These are phyloP conservation scores for Brachypalpus laphriformis DNA, from an alignment of 2,888 invertebrate genomes.

Conservation along the genomic window DNA sequence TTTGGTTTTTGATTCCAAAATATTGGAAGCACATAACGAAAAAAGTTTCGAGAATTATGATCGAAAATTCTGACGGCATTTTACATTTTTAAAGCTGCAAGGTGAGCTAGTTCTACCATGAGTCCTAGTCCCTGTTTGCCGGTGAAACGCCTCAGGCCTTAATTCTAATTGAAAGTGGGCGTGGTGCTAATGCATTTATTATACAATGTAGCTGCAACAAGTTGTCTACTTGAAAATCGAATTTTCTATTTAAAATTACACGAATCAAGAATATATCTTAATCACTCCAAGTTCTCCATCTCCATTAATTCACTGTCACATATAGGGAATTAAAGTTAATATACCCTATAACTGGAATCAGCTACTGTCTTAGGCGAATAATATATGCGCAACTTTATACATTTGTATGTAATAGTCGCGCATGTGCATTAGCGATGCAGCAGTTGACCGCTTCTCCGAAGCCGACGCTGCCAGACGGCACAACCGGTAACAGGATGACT, in stretches of 20 bases:
- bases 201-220: too few species aligned
- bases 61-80: too few species aligned
- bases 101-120: too few species aligned
- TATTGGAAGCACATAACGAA: too few species aligned
- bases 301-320: not conserved
- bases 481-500: slow-evolving; percentile 69
- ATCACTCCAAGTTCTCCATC: not conserved
- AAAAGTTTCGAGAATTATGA: too few species aligned
- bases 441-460: slow-evolving; percentile 32
- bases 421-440: slow-evolving; percentile 37
- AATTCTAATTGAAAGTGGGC: too few species aligned
- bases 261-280: not conserved
- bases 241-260: not conserved
- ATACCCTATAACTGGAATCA: slow-evolving; percentile 18
- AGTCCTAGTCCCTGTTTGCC: too few species aligned
- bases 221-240: not conserved
- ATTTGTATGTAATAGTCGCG: slow-evolving; percentile 42
- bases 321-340: slow-evolving; percentile 52
- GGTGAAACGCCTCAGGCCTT: too few species aligned
- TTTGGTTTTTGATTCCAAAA: too few species aligned
- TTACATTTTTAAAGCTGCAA: too few species aligned
- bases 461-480: slow-evolving; percentile 7
- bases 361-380: slow-evolving; percentile 58
- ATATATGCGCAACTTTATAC: slow-evolving; percentile 35
- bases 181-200: too few species aligned